Evolutionary conservation across 2,797 vertebrate genomes (phyloP).

Genomic region (Cyclura pinguis): DNA sequence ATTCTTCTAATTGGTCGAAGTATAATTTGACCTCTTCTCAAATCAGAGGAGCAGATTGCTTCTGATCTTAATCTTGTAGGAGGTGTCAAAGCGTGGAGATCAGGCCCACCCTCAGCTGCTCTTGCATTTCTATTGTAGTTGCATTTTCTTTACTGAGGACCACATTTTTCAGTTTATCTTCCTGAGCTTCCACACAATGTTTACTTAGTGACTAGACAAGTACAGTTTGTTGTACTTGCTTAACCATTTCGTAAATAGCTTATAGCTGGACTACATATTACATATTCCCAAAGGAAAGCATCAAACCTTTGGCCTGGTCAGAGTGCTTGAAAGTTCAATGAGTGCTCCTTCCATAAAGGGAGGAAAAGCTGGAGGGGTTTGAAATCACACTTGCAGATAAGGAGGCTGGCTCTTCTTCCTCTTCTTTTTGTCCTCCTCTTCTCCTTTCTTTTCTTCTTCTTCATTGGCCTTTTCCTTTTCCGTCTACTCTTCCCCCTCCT

Average conservation of each 20-base stretch:
- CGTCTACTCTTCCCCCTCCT: not conserved
- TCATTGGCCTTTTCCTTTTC: too few species aligned
- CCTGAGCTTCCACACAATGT: not conserved
- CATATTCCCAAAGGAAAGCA: not conserved
- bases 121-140: not conserved
- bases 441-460: too few species aligned
- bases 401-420: not conserved
- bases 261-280: not conserved
- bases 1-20: not conserved
- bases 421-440: too few species aligned
- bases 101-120: not conserved
- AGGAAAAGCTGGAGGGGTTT: not conserved
- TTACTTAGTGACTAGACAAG: not conserved
- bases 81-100: not conserved
- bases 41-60: not conserved
- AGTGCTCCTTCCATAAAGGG: not conserved
- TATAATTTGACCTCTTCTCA: not conserved
- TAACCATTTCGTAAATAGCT: not conserved
- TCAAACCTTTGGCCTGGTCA: not conserved
- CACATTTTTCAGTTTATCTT: not conserved
- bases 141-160: not conserved
- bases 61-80: not conserved
- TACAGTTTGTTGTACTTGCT: not conserved
- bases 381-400: not conserved
- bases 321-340: not conserved